A percentile compares a stretch with the other conserved stretches of the same genome.
phyloP scores from a whole-genome alignment of 2,113 vertebrate species.

The Oostethus manadensis region DNA sequence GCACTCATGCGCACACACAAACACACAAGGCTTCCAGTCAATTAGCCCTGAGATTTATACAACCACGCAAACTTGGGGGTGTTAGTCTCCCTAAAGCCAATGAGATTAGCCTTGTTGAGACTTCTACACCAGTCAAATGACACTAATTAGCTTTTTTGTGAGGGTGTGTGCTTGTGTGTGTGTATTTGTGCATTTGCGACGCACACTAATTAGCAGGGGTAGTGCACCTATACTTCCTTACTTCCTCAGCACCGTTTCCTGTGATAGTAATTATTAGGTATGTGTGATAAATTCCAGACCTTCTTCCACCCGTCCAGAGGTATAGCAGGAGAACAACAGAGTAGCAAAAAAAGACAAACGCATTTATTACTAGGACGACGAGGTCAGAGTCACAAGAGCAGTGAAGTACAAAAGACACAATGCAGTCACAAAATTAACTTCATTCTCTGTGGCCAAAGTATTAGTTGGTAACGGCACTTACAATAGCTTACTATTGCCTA shows the following conservation, averaged over 20 bases:
- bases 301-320: constrained; percentile 42
- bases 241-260: constrained; percentile 69
- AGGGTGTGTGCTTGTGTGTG: constrained; percentile 17
- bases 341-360: constrained; percentile 21
- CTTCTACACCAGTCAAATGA: constrained; percentile 41
- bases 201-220: constrained; percentile 66
- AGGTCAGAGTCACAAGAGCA: constrained; percentile 10
- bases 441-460: background rate
- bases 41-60: constrained; percentile 60
- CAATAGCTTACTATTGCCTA: constrained; percentile 1
- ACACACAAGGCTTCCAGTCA: constrained; percentile 43
- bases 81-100: constrained; percentile 47
- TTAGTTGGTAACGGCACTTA: constrained; percentile 10
- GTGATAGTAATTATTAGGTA: constrained; percentile 73
- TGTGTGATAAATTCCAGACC: constrained; percentile 72
- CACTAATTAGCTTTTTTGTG: constrained; percentile 48
- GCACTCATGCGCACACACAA: constrained; percentile 22
- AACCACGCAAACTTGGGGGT: constrained; percentile 37
- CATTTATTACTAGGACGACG: constrained; percentile 18
- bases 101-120: constrained; percentile 39
- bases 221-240: constrained; percentile 31
- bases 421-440: constrained; percentile 13
- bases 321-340: constrained; percentile 26
- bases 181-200: constrained; percentile 50
- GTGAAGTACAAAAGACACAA: constrained; percentile 19